Evolutionary conservation across 2,888 invertebrate genomes (phyloP), one percentile per base, ranked within the genome.

Genomic region (Troglohyphantes excavatus): DNA sequence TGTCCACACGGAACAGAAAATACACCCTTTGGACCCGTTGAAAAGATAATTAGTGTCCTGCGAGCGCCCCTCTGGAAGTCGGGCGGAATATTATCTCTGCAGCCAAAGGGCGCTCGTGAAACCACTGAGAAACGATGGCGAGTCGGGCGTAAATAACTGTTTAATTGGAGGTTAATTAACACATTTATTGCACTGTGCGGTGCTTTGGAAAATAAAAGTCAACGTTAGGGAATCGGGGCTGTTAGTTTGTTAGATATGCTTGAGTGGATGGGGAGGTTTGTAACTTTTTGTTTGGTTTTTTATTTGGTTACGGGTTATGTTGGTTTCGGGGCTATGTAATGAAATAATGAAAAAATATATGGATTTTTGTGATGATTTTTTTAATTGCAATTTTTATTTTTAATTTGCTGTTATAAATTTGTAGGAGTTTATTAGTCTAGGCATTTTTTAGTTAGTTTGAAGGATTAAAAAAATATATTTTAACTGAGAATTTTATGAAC

Each of bases 141-240:
- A 65, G 53, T 46, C 73, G 27, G 9, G 59, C 33, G 39, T 67
- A 81, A 87, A 81, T 73, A 87, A 81, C 23, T 53, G 59, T 73
- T 87, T 73, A 67, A 81, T 87, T 87, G 67, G 53, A 65, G n/a
- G 23, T 59, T 81, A 73, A 81, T 81, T 86, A 87, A 73, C 27
- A 27, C 39, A 59, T 76, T 84, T 67, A 84, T 75, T 26, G 26
- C 33, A n/a, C n/a, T 27, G 23, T 43, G 27, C 19, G 2, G 7
- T 27, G 17, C 23, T 72, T 46, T 23, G 46, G 19, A 13, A 46
- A 75, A 53, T 13, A 53, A 53, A 1, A 17, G 53, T n/a, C 59
- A 9, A 53, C 39, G 78, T 65, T 65, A 23, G 63, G 65, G 43
- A 65, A 78, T n/a, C n/a, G 53, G n/a, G 13, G 13, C 53, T 53